phyloP scores from a whole-genome alignment of 2,113 vertebrate genomes.

The Oncorhynchus clarkii region DNA sequence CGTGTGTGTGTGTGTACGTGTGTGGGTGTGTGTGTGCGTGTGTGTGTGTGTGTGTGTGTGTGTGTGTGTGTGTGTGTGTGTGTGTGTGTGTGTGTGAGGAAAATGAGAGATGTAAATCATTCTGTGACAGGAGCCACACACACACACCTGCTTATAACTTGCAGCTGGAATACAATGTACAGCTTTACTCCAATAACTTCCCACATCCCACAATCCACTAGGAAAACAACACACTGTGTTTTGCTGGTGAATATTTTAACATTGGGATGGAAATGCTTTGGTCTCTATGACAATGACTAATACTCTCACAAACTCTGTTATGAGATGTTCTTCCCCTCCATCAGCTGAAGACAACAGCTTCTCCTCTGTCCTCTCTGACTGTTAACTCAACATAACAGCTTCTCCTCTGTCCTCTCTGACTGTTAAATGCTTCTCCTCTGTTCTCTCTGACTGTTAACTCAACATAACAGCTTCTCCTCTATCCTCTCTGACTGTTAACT shows the following conservation, averaged over 20 bases:
- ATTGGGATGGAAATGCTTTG: neutral
- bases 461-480: too few species aligned
- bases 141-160: constrained; percentile 6
- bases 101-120: constrained; percentile 20
- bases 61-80: too few species aligned
- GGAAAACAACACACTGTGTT: neutral
- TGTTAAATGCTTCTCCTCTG: too few species aligned
- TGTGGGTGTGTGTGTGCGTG: too few species aligned
- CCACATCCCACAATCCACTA: neutral
- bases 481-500: too few species aligned
- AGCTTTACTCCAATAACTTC: neutral
- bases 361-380: too few species aligned
- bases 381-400: too few species aligned
- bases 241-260: neutral
- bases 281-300: neutral
- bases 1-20: too few species aligned
- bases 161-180: constrained; percentile 4
- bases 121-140: constrained; percentile 1
- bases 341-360: too few species aligned
- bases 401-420: too few species aligned
- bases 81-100: neutral
- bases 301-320: too few species aligned
- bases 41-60: constrained; percentile 6
- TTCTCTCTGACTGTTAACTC: too few species aligned
- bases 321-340: neutral